Conservation (phyloP, 2,888 invertebrate species). For the Tenthredo scrophulariae region DNA sequence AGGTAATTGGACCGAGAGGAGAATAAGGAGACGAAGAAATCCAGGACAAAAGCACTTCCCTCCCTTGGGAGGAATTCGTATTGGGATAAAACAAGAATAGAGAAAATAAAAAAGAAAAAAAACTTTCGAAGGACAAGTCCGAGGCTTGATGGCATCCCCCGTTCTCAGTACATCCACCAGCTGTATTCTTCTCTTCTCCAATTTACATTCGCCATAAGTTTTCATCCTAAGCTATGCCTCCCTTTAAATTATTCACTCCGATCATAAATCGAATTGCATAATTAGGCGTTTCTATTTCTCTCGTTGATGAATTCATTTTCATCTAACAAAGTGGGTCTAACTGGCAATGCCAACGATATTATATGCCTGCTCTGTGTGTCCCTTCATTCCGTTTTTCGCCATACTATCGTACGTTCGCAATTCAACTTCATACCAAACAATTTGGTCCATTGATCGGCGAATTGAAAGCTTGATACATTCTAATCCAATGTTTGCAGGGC, state of each 20-base stretch:
- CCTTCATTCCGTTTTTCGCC: background rate
- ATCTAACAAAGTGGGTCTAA: background rate
- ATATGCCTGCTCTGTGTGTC: too few species aligned
- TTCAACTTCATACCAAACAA: background rate
- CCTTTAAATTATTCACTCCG: background rate
- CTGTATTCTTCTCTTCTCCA: background rate
- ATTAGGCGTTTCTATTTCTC: too few species aligned
- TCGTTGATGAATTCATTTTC: background rate
- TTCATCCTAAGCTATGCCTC: background rate
- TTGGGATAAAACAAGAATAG: background rate
- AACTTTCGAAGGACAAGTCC: background rate
- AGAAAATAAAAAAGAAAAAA: background rate
- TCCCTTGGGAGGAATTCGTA: slow-evolving; percentile 32
- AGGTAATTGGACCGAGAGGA: slow-evolving; percentile 12
- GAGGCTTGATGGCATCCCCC: background rate
- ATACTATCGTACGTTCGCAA: background rate
- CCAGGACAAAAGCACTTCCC: background rate
- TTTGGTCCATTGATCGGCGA: slow-evolving; percentile 12
- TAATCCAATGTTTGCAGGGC: background rate
- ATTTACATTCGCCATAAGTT: background rate
- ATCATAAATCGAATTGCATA: background rate
- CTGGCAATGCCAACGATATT: background rate
- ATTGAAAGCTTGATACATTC: background rate
- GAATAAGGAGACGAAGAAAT: background rate
- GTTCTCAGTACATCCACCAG: background rate